These are phyloP conservation scores for Ennomos fuscantarius DNA, from an alignment of 2,888 invertebrate species.

Conservation along the genomic window DNA sequence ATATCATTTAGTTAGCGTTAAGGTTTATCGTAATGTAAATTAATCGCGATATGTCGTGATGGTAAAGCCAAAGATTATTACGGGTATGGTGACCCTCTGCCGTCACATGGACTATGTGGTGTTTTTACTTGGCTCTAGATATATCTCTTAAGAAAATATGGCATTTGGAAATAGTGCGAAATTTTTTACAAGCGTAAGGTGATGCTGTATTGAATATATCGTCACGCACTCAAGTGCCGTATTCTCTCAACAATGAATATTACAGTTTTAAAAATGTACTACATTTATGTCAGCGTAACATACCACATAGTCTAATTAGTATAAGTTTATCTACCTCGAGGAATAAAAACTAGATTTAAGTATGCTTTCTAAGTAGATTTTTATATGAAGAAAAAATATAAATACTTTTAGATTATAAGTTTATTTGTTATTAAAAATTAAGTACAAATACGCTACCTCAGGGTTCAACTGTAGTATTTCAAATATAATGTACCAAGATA, in stretches of 20 bases:
- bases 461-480: slow-evolving; percentile 73
- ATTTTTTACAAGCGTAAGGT: slow-evolving; percentile 13
- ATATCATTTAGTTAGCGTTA: slow-evolving; percentile 57
- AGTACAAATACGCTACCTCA: slow-evolving; percentile 86
- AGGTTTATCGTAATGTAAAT: slow-evolving; percentile 66
- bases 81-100: slow-evolving; percentile 86
- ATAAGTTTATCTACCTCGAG: slow-evolving; percentile 85
- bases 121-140: slow-evolving; percentile 49
- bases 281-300: slow-evolving; percentile 52
- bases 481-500: slow-evolving; percentile 2
- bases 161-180: not conserved
- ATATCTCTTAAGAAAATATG: slow-evolving; percentile 14
- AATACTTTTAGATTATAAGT: slow-evolving; percentile 66
- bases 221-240: slow-evolving; percentile 1
- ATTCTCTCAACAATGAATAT: not conserved
- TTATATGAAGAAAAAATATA: slow-evolving; percentile 79
- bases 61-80: slow-evolving; percentile 85
- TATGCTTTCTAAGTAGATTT: slow-evolving; percentile 80
- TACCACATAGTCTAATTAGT: slow-evolving; percentile 60
- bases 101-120: slow-evolving; percentile 76
- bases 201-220: slow-evolving; percentile 5
- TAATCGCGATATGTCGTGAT: slow-evolving; percentile 84
- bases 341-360: slow-evolving; percentile 75
- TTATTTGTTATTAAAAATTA: slow-evolving; percentile 66
- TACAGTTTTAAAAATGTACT: slow-evolving; percentile 22